Conservation (phyloP, 2,113 vertebrate genomes). For the Mastomys coucha region DNA sequence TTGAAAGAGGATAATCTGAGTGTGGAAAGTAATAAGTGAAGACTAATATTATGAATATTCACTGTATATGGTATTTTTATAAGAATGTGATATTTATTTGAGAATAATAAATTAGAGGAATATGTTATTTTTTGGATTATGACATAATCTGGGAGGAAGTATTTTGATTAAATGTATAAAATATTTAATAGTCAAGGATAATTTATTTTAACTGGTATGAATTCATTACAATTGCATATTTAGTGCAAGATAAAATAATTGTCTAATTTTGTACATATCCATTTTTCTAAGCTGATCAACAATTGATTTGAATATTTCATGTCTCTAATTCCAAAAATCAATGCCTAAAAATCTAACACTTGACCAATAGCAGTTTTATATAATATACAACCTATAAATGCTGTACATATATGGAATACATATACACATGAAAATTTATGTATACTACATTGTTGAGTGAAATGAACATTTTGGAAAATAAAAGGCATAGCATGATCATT, state of each 20-base stretch:
- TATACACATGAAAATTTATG: not conserved
- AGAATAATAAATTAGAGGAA: not conserved
- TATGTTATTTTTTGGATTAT: not conserved
- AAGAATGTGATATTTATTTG: not conserved
- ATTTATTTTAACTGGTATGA: not conserved
- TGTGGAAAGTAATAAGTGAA: not conserved
- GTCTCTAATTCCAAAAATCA: not conserved
- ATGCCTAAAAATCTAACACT: not conserved
- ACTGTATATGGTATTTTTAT: not conserved
- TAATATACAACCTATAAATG: not conserved
- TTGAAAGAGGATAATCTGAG: not conserved
- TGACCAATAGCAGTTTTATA: not conserved
- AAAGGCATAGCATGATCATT: not conserved
- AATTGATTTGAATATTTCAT: not conserved
- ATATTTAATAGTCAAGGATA: not conserved
- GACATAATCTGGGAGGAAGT: not conserved
- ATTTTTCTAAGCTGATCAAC: not conserved
- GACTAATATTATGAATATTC: not conserved
- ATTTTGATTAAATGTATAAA: not conserved
- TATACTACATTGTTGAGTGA: not conserved
- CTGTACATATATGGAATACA: not conserved
- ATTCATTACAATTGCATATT: not conserved
- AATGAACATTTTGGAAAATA: not conserved
- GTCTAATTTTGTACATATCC: not conserved
- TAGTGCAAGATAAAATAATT: not conserved